Conservation (phyloP, 2,113 vertebrate species). For the Notarius lentiginosus region DNA sequence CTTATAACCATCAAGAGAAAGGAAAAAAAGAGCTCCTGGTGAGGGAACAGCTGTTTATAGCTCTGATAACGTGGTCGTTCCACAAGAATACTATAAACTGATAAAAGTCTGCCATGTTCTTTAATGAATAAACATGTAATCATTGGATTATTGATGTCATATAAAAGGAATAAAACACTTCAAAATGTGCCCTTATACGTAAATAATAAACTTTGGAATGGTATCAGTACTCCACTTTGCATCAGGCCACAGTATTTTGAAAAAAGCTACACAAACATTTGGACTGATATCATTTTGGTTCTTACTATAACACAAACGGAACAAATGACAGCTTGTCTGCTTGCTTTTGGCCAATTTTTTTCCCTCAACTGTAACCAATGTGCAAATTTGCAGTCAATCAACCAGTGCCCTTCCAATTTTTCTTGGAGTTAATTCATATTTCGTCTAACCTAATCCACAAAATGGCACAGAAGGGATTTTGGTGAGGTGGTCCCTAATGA, state of each 20-base stretch:
- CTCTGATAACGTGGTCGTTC: not conserved
- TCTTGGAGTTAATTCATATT: constrained; percentile 4
- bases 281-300: not conserved
- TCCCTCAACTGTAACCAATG: not conserved
- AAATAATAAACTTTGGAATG: not conserved
- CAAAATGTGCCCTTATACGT: not conserved
- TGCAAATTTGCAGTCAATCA: constrained; percentile 2
- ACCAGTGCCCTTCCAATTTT: not conserved
- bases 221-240: not conserved
- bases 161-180: not conserved
- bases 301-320: not conserved
- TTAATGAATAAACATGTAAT: not conserved
- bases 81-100: not conserved
- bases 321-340: not conserved
- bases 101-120: not conserved
- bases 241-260: not conserved
- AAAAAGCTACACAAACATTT: not conserved
- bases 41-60: not conserved
- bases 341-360: not conserved
- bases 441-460: constrained; percentile 8
- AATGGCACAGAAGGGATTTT: not conserved
- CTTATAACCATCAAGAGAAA: not conserved
- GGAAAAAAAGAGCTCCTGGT: not conserved
- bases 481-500: constrained; percentile 25
- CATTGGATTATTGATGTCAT: not conserved